phyloP scores from a whole-genome alignment of 2,113 vertebrate species.

The Calidris pugnax region DNA sequence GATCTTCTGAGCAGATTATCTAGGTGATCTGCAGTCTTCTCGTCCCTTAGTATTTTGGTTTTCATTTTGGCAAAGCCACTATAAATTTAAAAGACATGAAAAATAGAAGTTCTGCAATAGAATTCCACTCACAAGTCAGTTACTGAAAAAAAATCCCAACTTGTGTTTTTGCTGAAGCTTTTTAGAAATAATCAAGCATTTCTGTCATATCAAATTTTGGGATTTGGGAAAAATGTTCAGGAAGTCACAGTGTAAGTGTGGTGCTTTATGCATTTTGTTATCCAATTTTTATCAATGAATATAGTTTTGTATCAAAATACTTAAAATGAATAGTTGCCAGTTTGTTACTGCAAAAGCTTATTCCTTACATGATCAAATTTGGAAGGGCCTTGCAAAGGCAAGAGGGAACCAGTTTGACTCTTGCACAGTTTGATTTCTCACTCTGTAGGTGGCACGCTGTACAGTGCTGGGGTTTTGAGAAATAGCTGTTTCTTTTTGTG shows the following conservation, averaged over 20 bases:
- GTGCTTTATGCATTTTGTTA: background rate
- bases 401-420: background rate
- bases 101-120: background rate
- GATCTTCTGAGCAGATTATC: background rate
- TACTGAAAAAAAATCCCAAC: background rate
- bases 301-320: background rate
- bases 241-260: background rate
- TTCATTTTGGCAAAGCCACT: background rate
- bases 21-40: background rate
- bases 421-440: background rate
- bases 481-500: background rate
- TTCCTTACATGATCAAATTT: background rate
- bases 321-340: background rate
- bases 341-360: background rate
- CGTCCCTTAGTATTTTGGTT: background rate
- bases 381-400: background rate
- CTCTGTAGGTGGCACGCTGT: background rate
- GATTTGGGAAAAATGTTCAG: background rate
- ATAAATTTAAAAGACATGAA: background rate
- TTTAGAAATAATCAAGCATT: background rate
- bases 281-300: background rate
- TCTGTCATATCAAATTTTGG: background rate
- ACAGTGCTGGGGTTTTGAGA: background rate
- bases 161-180: background rate
- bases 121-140: background rate